A percentile compares a stretch with the other conserved stretches of the same genome.
phyloP scores from a whole-genome alignment of 2,113 vertebrate genomes.

The Pyxicephalus adspersus region DNA sequence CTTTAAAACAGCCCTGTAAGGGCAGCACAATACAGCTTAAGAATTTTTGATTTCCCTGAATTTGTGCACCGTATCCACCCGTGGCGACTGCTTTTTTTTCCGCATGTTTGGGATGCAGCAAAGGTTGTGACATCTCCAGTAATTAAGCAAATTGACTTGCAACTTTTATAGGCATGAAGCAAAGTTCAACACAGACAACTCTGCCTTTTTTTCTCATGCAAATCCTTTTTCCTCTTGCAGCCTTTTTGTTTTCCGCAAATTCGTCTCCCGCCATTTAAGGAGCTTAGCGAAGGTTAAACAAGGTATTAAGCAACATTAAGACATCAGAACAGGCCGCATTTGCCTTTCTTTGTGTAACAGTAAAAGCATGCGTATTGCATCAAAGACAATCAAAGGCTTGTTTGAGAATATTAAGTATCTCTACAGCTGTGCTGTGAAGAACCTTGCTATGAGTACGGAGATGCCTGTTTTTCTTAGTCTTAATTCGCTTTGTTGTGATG shows the following conservation, averaged over 20 bases:
- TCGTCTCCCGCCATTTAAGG: conserved; percentile 77
- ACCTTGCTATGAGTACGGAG: conserved; percentile 68
- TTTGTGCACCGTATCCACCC: no score
- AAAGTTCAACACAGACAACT: conserved; percentile 61
- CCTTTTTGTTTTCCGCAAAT: conserved; percentile 81
- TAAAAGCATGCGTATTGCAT: conserved; percentile 74
- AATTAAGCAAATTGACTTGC: neutral
- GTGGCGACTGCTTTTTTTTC: no score
- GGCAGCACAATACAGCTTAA: no score
- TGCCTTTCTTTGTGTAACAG: conserved; percentile 67
- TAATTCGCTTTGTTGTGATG: conserved; percentile 78
- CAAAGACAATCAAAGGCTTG: conserved; percentile 76
- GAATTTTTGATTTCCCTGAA: no score
- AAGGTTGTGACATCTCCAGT: neutral
- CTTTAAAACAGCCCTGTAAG: no score
- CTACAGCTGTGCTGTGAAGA: conserved; percentile 71
- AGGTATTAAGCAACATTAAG: conserved; percentile 82
- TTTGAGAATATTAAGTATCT: conserved; percentile 71
- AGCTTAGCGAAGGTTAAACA: conserved; percentile 85
- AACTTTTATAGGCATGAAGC: neutral
- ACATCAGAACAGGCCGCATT: conserved; percentile 78
- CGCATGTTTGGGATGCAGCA: no score
- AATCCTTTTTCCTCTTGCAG: conserved; percentile 69
- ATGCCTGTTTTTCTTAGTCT: conserved; percentile 68
- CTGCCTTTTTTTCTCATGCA: conserved; percentile 69